phyloP scores from a whole-genome alignment of 2,797 vertebrate species.

The Centroberyx gerrardi region DNA sequence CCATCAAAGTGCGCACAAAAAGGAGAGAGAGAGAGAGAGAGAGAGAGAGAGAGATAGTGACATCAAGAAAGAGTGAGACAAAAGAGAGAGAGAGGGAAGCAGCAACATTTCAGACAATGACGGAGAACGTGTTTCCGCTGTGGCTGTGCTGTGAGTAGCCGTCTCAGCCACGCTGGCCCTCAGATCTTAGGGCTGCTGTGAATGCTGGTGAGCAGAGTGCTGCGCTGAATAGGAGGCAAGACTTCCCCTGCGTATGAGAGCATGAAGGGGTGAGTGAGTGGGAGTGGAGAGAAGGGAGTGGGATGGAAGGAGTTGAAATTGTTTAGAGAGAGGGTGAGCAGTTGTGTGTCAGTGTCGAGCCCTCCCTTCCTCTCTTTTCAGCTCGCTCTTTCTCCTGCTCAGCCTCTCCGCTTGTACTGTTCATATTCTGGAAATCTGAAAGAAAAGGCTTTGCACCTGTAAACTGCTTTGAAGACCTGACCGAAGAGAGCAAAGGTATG shows the following conservation, averaged over 20 bases:
- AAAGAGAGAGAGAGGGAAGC: constrained; percentile 28
- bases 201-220: constrained; percentile 46
- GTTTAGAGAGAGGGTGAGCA: constrained; percentile 15
- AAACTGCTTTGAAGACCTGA: constrained; percentile 27
- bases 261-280: constrained; percentile 17
- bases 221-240: constrained; percentile 19
- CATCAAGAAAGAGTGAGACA: constrained; percentile 45
- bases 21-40: constrained; percentile 17
- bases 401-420: constrained; percentile 11
- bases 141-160: constrained; percentile 41
- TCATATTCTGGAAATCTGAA: constrained; percentile 16
- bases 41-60: constrained; percentile 37
- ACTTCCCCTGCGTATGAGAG: constrained; percentile 20
- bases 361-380: constrained; percentile 24
- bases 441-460: constrained; percentile 9
- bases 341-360: constrained; percentile 5
- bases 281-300: constrained; percentile 18
- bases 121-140: constrained; percentile 48
- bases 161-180: constrained; percentile 29
- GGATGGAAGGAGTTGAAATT: constrained; percentile 18
- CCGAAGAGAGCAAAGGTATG: constrained; percentile 11
- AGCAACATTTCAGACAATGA: constrained; percentile 23
- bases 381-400: constrained; percentile 9
- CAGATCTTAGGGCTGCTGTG: constrained; percentile 37
- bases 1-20: constrained; percentile 66